Conservation (phyloP, 2,113 vertebrate species). For the Corvus cornix region DNA sequence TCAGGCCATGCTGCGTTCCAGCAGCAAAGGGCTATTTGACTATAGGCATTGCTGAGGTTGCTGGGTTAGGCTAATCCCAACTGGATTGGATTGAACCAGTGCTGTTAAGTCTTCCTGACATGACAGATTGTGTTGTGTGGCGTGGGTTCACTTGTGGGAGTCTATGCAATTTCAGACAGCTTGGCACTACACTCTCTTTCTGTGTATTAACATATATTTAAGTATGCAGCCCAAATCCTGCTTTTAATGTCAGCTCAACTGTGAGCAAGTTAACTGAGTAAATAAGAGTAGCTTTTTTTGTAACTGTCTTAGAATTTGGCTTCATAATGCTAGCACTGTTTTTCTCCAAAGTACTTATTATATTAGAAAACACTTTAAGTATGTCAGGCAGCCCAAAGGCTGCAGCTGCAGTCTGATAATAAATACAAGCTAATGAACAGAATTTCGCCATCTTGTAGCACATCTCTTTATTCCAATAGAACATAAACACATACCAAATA, state of each 20-base stretch:
- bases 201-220: not conserved
- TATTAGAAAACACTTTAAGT: constrained; percentile 30
- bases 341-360: constrained; percentile 27
- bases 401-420: constrained; percentile 25
- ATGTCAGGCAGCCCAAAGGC: constrained; percentile 22
- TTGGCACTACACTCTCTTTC: not conserved
- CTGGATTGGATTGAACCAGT: not conserved
- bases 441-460: not conserved
- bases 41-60: not conserved
- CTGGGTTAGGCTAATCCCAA: not conserved
- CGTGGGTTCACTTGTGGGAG: not conserved
- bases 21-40: not conserved
- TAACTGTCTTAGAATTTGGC: constrained; percentile 21
- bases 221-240: not conserved
- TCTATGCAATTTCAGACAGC: not conserved
- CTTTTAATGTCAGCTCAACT: constrained; percentile 11
- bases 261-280: not conserved
- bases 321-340: not conserved
- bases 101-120: not conserved
- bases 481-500: not conserved
- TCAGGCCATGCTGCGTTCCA: not conserved
- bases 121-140: not conserved
- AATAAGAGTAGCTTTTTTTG: constrained; percentile 4
- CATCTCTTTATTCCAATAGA: not conserved
- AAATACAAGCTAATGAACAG: constrained; percentile 35